phyloP scores from a whole-genome alignment of 2,888 invertebrate species.

The Parnassius smintheus region DNA sequence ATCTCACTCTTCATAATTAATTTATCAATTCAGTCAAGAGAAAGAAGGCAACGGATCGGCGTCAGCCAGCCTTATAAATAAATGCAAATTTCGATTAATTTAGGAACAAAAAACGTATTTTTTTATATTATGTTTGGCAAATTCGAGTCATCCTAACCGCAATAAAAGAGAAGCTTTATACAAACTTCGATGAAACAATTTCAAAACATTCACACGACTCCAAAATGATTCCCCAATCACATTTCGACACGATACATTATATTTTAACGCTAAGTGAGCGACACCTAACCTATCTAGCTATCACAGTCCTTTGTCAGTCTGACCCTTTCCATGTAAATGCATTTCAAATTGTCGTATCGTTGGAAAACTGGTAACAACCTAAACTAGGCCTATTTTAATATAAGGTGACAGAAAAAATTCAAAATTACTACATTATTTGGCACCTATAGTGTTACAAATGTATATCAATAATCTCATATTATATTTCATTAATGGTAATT shows the following conservation, averaged over 20 bases:
- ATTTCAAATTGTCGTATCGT: slow-evolving; percentile 70
- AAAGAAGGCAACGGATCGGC: slow-evolving; percentile 41
- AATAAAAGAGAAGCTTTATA: slow-evolving; percentile 38
- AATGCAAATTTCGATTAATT: slow-evolving; percentile 48
- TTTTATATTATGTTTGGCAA: slow-evolving; percentile 42
- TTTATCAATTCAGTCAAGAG: slow-evolving; percentile 70
- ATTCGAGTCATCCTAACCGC: slow-evolving; percentile 42
- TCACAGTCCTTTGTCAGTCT: slow-evolving; percentile 81
- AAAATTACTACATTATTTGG: slow-evolving; percentile 73
- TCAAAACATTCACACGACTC: slow-evolving; percentile 55
- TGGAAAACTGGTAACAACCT: slow-evolving; percentile 77
- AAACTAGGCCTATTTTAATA: slow-evolving; percentile 66
- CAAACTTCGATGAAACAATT: slow-evolving; percentile 40
- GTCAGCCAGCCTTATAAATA: slow-evolving; percentile 39
- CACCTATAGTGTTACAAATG: slow-evolving; percentile 68
- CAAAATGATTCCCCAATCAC: slow-evolving; percentile 50
- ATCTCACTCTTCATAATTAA: slow-evolving; percentile 68
- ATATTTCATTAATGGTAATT: slow-evolving; percentile 41
- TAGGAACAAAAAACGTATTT: slow-evolving; percentile 50
- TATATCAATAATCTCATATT: slow-evolving; percentile 49
- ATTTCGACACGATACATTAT: slow-evolving; percentile 54
- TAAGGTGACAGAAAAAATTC: slow-evolving; percentile 65
- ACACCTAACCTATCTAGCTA: slow-evolving; percentile 77
- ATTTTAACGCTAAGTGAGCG: slow-evolving; percentile 76
- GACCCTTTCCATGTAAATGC: slow-evolving; percentile 78